These are phyloP conservation scores for Elysia chlorotica DNA, from an alignment of 1,140 invertebrate genomes.

Conservation along the genomic window DNA sequence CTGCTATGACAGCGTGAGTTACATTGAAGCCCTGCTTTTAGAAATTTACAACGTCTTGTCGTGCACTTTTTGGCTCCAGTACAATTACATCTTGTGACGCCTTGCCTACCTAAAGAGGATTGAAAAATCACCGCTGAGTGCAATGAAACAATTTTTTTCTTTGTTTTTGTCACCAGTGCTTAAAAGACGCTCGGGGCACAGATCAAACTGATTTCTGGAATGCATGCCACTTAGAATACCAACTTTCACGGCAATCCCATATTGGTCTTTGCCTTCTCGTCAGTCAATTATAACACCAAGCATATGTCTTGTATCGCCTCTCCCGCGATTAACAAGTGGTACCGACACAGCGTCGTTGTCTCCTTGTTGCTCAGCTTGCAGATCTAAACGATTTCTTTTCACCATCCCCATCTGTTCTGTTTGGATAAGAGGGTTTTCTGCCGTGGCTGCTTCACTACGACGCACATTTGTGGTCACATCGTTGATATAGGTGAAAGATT, in stretches of 20 bases:
- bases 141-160: slow-evolving; percentile 2
- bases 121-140: neutral
- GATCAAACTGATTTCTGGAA: slow-evolving; percentile 21
- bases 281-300: neutral
- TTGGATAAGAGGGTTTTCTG: no score
- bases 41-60: neutral
- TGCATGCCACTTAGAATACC: neutral
- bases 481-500: no score
- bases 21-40: neutral
- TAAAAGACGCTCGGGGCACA: slow-evolving; percentile 2
- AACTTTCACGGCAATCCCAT: slow-evolving; percentile 2
- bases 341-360: neutral
- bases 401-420: no score
- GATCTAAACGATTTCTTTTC: no score
- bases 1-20: neutral
- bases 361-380: neutral
- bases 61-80: neutral
- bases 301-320: neutral
- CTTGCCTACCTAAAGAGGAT: neutral
- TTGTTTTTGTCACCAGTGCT: neutral
- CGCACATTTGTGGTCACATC: no score
- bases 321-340: neutral
- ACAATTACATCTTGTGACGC: neutral
- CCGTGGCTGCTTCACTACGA: no score
- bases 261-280: neutral